Evolutionary conservation across 2,797 vertebrate genomes (phyloP), one percentile per base, ranked within the genome.

Genomic region (Taeniopygia guttata): DNA sequence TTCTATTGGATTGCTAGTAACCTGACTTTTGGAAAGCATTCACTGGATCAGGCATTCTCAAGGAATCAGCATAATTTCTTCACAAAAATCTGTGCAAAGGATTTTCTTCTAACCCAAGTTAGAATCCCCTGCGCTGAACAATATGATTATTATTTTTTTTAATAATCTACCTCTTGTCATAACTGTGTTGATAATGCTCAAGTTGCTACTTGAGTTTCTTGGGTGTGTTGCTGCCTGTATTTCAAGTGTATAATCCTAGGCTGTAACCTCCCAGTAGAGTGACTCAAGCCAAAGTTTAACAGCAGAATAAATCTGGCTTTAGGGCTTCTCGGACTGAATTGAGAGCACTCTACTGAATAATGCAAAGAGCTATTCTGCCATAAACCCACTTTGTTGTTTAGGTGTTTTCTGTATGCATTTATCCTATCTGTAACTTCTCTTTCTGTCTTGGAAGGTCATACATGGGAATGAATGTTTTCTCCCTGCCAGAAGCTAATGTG

Each of bases 281-380:
- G 74, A 87, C 72, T 92, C 68, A 80, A 77, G 56, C 60, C 45
- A 40, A 34, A 36, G 79, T 58, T 87, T 95, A 84, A 92, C 72
- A 89, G 87, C 75, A 89, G 56, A 89, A 72, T 94, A 93, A 93
- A 87, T 92, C 70, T 89, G 77, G 27, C 69, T 89, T 92, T 85
- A 36, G 75, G 64, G 38, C 43, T 91, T 56, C 78, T 87, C 0
- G 0, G 62, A 9, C 84, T 64, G 84, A 87, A 58, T 45, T 85
- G 79, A 64, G 79, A 85, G 45, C 68, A n/a, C 49, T 82, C 40
- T 74, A 58, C 45, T 93, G 94, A 89, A 93, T 87, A 90, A 94
- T 89, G 89, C 32, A 77, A 70, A 80, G 72, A 82, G 12, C 68
- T 79, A 21, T 73, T 91, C 58, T 91, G 80, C 59, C 78, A 3